Base-by-base conservation (phyloP, 2,888 invertebrate species). In the Hypolimnas misippus region DNA sequence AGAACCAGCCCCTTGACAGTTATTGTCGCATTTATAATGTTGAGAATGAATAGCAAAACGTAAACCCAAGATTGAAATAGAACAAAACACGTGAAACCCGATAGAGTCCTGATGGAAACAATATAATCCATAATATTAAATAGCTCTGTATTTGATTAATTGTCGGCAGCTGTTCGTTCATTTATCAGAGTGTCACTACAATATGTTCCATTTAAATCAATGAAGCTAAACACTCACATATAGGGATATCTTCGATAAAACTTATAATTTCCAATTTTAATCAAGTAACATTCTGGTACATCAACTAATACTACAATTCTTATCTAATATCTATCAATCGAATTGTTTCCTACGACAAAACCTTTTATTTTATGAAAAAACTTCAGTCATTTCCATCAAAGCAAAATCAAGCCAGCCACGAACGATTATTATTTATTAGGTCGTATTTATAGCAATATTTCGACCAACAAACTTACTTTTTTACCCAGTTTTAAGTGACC, bases 181-280 rank as follows among this genome's bases (percentile, higher is more conserved):
- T 60, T 40, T 38, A 54, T 60, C 60, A 54, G 7, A 14, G 25
- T 53, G 44, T 17, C 60, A 54, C 46, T 46, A 38, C 53, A 14
- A 49, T 51, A 52, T 58, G 58, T 49, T 60, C 53, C 60, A 29
- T 25, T 54, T 54, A 38, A 46, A 60, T 38, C 60, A 46, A 29
- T 35, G 35, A 53, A 25, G 14, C 14, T 6, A 7, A 25, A 49
- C n/a, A 49, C 29, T 8, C 14, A 16, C 8, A 14, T 16, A 14
- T 42, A 16, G 12, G 10, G 2, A 40, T 40, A 40, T 25, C 25
- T 25, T 5, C 25, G 25, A 25, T 3, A 3, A 25, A 25, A 25
- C 25, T 25, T 25, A 2, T 5, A 25, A 3, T 25, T 25, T 25
- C 25, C 5, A 25, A 5, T 25, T 25, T 25, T 25, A 25, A 5